Percentiles rank a stretch among this genome's conserved stretches.
Evolutionary conservation across 2,888 invertebrate genomes (phyloP).

Genomic region (Nemotelus pantherinus): DNA sequence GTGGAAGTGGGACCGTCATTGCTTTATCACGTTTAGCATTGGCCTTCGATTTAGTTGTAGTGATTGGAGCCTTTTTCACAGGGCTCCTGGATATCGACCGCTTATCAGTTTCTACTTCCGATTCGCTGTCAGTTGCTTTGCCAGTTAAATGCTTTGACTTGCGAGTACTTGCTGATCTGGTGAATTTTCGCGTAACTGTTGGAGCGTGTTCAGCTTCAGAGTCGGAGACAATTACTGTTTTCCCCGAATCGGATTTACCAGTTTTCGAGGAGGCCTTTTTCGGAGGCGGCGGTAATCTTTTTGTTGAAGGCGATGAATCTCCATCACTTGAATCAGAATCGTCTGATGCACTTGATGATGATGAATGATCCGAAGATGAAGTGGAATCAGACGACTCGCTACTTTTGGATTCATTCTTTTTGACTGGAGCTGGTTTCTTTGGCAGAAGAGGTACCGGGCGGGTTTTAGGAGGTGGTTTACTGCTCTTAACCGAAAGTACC

Average conservation of each 20-base stretch:
- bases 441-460: constrained; percentile 46
- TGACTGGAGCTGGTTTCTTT: constrained; percentile 59
- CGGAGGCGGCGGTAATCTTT: constrained; percentile 44
- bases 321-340: constrained; percentile 62
- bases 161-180: constrained; percentile 75
- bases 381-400: constrained; percentile 59
- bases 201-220: constrained; percentile 64
- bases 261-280: constrained; percentile 56
- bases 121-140: constrained; percentile 61
- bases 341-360: constrained; percentile 63
- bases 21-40: constrained; percentile 60
- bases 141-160: constrained; percentile 73
- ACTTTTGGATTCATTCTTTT: constrained; percentile 54
- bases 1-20: constrained; percentile 42
- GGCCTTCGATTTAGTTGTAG: constrained; percentile 64
- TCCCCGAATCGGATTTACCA: constrained; percentile 57
- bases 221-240: constrained; percentile 68
- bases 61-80: constrained; percentile 69
- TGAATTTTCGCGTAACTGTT: constrained; percentile 68
- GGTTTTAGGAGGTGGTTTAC: constrained; percentile 59
- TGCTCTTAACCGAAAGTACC: constrained; percentile 59
- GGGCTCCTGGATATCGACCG: constrained; percentile 72
- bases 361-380: constrained; percentile 57
- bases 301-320: constrained; percentile 54
- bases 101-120: constrained; percentile 59